Percentiles rank a stretch among this genome's conserved stretches.
Evolutionary conservation across 2,888 invertebrate species (phyloP).

Genomic region (Ceramica pisi): DNA sequence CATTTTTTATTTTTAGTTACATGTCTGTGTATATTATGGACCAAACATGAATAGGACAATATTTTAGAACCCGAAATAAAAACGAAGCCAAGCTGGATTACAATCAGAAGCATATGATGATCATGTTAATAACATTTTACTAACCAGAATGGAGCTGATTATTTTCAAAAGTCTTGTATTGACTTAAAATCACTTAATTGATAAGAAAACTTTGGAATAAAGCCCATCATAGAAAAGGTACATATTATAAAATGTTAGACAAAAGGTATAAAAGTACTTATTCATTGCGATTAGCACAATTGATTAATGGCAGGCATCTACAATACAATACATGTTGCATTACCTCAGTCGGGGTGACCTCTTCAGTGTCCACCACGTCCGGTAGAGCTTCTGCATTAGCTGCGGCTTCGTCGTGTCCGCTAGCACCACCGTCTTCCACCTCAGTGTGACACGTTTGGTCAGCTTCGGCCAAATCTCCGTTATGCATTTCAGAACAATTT

Average conservation of each 20-base stretch:
- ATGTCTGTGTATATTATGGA: slow-evolving; percentile 11
- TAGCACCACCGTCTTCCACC: slow-evolving; percentile 69
- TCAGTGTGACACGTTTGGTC: slow-evolving; percentile 93
- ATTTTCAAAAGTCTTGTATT: background rate
- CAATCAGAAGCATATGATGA: slow-evolving; percentile 8
- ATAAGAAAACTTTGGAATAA: slow-evolving; percentile 2
- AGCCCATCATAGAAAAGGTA: slow-evolving; percentile 28
- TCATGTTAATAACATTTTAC: background rate
- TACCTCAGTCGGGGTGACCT: slow-evolving; percentile 90
- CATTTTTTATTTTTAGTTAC: slow-evolving; percentile 1
- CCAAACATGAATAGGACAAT: slow-evolving; percentile 27
- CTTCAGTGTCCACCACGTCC: slow-evolving; percentile 88
- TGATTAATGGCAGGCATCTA: slow-evolving; percentile 87
- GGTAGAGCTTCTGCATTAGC: slow-evolving; percentile 82
- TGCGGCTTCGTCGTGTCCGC: slow-evolving; percentile 71
- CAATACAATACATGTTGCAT: slow-evolving; percentile 87
- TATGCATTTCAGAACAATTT: slow-evolving; percentile 90
- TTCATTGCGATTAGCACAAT: slow-evolving; percentile 79
- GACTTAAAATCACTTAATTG: background rate
- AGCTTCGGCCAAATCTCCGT: slow-evolving; percentile 95
- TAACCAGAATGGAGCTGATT: background rate
- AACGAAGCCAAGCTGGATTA: background rate
- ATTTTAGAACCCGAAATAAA: background rate
- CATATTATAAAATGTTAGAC: slow-evolving; percentile 45
- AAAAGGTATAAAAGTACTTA: slow-evolving; percentile 40